phyloP scores from a whole-genome alignment of 2,113 vertebrate species.

The Dinomys branickii region DNA sequence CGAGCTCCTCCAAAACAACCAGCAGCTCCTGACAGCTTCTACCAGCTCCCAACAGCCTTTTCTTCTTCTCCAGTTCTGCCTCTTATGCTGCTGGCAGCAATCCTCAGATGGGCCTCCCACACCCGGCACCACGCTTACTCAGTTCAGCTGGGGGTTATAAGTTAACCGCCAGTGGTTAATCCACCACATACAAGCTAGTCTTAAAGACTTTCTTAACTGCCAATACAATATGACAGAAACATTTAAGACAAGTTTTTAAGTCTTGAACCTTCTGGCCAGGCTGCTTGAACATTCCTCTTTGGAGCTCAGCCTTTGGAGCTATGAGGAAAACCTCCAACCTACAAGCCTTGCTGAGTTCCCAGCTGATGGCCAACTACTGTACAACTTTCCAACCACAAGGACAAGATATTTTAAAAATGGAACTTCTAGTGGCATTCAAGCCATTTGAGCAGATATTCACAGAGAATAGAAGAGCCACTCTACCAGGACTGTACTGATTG shows the following conservation, averaged over 20 bases:
- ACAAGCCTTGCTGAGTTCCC: neutral
- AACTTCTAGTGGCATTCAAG: neutral
- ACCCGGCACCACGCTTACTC: no score
- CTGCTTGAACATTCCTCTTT: neutral
- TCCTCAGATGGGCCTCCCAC: no score
- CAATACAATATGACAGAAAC: neutral
- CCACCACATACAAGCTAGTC: no score
- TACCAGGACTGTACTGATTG: neutral
- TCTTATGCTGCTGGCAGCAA: no score
- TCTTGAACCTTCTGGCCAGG: neutral
- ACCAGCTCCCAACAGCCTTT: no score
- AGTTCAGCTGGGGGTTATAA: no score
- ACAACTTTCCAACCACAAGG: neutral
- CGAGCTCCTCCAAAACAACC: no score
- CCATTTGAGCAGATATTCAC: neutral
- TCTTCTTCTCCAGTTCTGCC: no score
- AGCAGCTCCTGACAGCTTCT: no score
- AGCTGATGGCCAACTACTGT: neutral
- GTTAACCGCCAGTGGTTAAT: no score
- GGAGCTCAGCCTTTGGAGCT: neutral
- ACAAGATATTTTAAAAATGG: neutral
- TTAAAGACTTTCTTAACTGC: neutral
- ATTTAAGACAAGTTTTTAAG: neutral
- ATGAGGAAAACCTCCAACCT: neutral
- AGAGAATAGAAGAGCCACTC: neutral